Evolutionary conservation across 2,797 vertebrate genomes (phyloP), one percentile per base, ranked within the genome.

Genomic region (Babyrousa celebensis): DNA sequence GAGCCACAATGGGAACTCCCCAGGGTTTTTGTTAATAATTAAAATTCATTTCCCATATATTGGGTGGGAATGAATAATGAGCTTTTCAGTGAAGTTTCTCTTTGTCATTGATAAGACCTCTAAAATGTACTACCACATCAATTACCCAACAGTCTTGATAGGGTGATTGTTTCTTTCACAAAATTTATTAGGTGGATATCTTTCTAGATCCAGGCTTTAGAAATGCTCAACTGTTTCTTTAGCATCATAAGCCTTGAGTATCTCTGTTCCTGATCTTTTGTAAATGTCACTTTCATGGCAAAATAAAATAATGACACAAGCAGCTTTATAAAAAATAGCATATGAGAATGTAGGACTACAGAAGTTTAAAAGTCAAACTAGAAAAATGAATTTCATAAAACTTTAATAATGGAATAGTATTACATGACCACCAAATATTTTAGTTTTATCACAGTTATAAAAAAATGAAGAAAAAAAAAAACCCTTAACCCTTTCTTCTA

Each of bases 241-340:
- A 80, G 52, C 23, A 82, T 67, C 40, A 56, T 52, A 71, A 92
- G 32, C 58, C 23, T 23, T 85, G 27, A 56, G n/a, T 71, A 88
- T 82, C 86, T 77, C 27, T 93, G 52, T 78, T 60, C 29, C 27
- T 83, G 78, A 94, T 96, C 83, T 78, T 94, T 85, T 93, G 29
- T 68, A 95, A 94, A 97, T 93, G 89, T 87, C 78, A 85, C 48
- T 88, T 85, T 25, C 6, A 3, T 43, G 27, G 40, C 23, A 87
- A 75, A 92, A 40, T 23, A 84, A 67, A 96, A 85, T 89, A 93
- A 91, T 68, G 63, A 85, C 60, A 96, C 23, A 67, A 60, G 36
- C 36, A 83, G 63, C 58, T 91, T 94, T 43, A 92, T 54, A 89
- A 92, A 63, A 84, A 32, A 67, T 32, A 84, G 29, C 83, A 58